Evolutionary conservation across 2,797 vertebrate species (phyloP).

Genomic region (Clarias fuscus): DNA sequence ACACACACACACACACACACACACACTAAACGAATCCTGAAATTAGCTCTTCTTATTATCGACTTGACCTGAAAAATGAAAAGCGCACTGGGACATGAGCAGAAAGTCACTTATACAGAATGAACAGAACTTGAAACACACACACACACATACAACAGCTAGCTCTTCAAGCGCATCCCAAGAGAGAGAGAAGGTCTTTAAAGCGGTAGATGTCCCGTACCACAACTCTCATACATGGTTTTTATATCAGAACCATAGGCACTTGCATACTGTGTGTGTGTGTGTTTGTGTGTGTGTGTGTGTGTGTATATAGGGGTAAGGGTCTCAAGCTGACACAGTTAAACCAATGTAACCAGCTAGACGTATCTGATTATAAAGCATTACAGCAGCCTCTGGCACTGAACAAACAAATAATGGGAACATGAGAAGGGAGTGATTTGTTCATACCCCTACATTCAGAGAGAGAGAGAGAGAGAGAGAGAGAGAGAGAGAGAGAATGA

Average conservation of each 20-base stretch:
- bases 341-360: constrained; percentile 8
- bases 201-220: not conserved
- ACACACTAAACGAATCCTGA: not conserved
- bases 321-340: constrained; percentile 15
- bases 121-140: not conserved
- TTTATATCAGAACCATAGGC: constrained; percentile 46
- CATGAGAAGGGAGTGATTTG: constrained; percentile 11
- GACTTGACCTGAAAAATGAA: constrained; percentile 2
- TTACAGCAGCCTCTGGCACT: constrained; percentile 39
- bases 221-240: not conserved
- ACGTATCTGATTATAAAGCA: constrained; percentile 43
- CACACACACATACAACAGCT: not conserved
- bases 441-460: constrained; percentile 10
- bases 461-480: constrained; percentile 6
- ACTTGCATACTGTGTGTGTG: not conserved
- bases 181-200: not conserved
- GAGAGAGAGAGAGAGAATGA: not conserved
- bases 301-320: not conserved
- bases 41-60: constrained; percentile 15
- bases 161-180: not conserved
- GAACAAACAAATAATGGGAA: constrained; percentile 32
- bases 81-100: not conserved
- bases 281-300: not conserved
- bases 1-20: not conserved
- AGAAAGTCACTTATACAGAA: not conserved